A percentile compares a stretch with the other conserved stretches of the same genome.
Conservation (phyloP, 2,888 invertebrate genomes). For the Euzophera pinguis region DNA sequence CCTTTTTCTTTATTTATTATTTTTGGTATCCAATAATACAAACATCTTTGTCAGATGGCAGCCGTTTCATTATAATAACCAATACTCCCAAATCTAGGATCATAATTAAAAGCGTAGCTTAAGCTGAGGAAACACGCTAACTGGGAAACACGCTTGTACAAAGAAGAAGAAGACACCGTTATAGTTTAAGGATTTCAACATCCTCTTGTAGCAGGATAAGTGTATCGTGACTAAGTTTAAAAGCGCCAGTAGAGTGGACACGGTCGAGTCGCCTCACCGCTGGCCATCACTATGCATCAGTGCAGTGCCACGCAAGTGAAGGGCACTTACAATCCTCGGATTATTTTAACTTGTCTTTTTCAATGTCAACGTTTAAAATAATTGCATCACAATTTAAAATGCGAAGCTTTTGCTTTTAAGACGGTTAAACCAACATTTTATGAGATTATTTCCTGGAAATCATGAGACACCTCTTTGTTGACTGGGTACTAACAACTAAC, state of each 20-base stretch:
- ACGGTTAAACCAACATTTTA: conserved; percentile 64
- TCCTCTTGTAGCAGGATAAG: too few species aligned
- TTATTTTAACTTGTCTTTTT: conserved; percentile 79
- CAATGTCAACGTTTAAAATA: conserved; percentile 80
- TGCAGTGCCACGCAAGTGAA: conserved; percentile 61
- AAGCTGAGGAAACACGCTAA: too few species aligned
- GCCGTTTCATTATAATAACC: too few species aligned
- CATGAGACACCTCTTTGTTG: conserved; percentile 58
- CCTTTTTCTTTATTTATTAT: too few species aligned
- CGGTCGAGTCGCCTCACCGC: conserved; percentile 51
- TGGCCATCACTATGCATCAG: conserved; percentile 76
- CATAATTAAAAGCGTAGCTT: too few species aligned
- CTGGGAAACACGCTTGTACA: too few species aligned
- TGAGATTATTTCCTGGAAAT: conserved; percentile 75
- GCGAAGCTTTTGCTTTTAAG: conserved; percentile 73
- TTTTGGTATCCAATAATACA: too few species aligned
- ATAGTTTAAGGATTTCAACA: too few species aligned
- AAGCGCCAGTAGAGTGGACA: conserved; percentile 35
- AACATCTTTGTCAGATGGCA: too few species aligned
- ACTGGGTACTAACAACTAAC: conserved; percentile 25
- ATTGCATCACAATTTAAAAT: conserved; percentile 79
- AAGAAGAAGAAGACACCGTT: too few species aligned
- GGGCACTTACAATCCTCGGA: conserved; percentile 75
- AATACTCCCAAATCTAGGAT: too few species aligned
- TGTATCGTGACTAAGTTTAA: not conserved